Conservation (phyloP, 2,888 invertebrate genomes). For the Zonitis immaculata region DNA sequence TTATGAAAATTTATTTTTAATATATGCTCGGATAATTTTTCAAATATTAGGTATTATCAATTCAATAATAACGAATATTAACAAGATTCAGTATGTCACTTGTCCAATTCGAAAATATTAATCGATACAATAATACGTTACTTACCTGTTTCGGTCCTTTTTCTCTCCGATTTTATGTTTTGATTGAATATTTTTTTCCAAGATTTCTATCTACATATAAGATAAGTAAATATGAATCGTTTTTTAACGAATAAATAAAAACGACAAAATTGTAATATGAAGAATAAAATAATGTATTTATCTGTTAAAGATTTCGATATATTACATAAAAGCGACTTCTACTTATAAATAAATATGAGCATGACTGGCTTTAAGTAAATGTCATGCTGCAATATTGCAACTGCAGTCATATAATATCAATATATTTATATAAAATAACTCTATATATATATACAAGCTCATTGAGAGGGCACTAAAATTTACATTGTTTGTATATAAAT, state of each 20-base stretch:
- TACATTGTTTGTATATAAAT: constrained; percentile 2
- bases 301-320: constrained; percentile 26
- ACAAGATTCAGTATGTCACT: not conserved
- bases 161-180: not conserved
- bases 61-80: not conserved
- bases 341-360: constrained; percentile 27
- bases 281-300: not conserved
- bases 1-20: no score
- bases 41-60: no score
- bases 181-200: not conserved
- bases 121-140: no score
- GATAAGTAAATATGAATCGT: not conserved
- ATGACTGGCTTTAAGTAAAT: constrained; percentile 26
- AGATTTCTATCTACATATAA: not conserved
- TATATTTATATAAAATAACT: constrained; percentile 18
- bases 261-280: not conserved
- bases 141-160: not conserved
- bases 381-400: constrained; percentile 26
- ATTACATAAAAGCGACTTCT: constrained; percentile 27
- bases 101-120: not conserved
- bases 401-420: constrained; percentile 20
- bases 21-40: no score
- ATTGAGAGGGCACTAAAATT: constrained; percentile 11
- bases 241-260: not conserved
- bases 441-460: constrained; percentile 12